These are phyloP conservation scores for Nyctalus aviator DNA, from an alignment of 2,797 vertebrate genomes.

Conservation along the genomic window DNA sequence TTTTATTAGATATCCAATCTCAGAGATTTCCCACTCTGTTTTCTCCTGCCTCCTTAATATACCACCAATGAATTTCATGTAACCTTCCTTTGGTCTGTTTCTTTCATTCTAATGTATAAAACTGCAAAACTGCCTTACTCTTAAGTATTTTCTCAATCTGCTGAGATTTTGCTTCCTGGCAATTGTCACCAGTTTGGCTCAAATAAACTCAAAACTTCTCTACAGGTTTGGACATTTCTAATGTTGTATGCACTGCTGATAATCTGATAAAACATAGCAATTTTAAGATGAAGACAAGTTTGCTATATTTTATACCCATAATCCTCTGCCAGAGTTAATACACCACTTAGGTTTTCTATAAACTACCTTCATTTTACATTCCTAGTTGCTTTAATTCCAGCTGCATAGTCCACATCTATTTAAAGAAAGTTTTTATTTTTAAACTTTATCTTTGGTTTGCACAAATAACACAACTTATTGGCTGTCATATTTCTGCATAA, in stretches of 20 bases:
- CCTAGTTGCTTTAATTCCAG: conserved; percentile 42
- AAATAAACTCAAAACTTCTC: background rate
- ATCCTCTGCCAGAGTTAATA: background rate
- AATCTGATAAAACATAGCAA: background rate
- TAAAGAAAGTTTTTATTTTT: conserved; percentile 33
- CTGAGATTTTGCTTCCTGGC: no score
- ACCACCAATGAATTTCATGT: background rate
- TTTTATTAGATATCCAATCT: background rate
- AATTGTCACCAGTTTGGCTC: no score
- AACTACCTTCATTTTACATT: background rate
- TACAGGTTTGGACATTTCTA: background rate
- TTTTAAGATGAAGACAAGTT: background rate
- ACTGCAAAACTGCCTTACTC: background rate
- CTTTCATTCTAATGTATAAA: background rate
- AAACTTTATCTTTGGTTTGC: conserved; percentile 40
- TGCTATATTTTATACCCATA: background rate
- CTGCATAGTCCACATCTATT: background rate
- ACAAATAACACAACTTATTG: conserved; percentile 59
- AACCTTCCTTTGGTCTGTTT: background rate
- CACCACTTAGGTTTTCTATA: conserved; percentile 29
- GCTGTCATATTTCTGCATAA: conserved; percentile 60
- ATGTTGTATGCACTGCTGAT: background rate
- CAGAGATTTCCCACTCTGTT: background rate
- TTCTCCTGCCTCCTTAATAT: background rate
- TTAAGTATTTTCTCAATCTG: background rate